Percentiles rank a stretch among this genome's conserved stretches.
Evolutionary conservation across 2,888 invertebrate genomes (phyloP).

Genomic region (Drosophila helvetica): DNA sequence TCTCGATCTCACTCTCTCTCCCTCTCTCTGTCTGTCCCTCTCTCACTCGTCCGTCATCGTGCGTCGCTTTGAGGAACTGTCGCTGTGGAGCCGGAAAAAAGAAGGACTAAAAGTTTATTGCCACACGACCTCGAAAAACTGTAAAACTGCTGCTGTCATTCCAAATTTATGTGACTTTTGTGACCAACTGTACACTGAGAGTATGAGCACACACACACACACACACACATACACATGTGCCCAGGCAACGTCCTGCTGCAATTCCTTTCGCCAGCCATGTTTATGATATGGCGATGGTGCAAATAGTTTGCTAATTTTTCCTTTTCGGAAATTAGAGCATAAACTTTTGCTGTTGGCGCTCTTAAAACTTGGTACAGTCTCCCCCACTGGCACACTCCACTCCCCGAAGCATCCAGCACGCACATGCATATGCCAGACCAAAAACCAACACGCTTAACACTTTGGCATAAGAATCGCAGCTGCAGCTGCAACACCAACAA

Average conservation of each 20-base stretch:
- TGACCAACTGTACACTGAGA: constrained; percentile 54
- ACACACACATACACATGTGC: constrained; percentile 19
- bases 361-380: constrained; percentile 63
- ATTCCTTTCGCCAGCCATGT: constrained; percentile 48
- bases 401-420: constrained; percentile 24
- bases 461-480: constrained; percentile 68
- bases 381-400: constrained; percentile 2
- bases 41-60: constrained; percentile 26
- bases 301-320: constrained; percentile 78
- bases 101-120: constrained; percentile 58
- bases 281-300: constrained; percentile 75
- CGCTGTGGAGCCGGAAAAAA: constrained; percentile 16
- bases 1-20: neutral
- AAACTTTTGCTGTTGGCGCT: constrained; percentile 60
- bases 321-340: constrained; percentile 76
- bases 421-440: constrained; percentile 23
- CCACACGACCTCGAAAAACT: constrained; percentile 75
- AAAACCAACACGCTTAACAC: constrained; percentile 68
- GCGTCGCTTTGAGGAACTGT: constrained; percentile 56
- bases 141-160: constrained; percentile 75
- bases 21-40: neutral
- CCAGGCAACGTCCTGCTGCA: constrained; percentile 21
- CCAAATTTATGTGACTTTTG: constrained; percentile 76
- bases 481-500: constrained; percentile 42
- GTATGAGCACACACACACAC: neutral